Evolutionary conservation across 1,140 invertebrate genomes (phyloP).

Genomic region (Drosophila rhopaloa): DNA sequence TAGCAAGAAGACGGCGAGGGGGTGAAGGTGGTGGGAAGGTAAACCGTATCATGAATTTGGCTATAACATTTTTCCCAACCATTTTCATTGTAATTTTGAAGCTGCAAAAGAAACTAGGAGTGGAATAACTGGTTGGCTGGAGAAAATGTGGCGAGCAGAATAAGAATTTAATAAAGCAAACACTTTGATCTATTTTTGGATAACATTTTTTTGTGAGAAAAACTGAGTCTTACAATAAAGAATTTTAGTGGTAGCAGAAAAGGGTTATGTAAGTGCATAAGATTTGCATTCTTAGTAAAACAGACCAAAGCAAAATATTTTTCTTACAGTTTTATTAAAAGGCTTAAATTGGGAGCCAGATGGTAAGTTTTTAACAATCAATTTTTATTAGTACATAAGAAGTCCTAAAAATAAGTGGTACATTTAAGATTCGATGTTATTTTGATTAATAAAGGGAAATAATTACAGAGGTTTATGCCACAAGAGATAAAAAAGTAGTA

Average conservation of each 20-base stretch:
- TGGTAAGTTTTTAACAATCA: too few species aligned
- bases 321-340: too few species aligned
- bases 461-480: too few species aligned
- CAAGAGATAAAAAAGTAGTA: too few species aligned
- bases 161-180: constrained; percentile 36
- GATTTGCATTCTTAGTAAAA: too few species aligned
- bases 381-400: too few species aligned
- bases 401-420: too few species aligned
- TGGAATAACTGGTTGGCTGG: background rate
- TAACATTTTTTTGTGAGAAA: background rate
- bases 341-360: too few species aligned
- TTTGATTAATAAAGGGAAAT: too few species aligned
- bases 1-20: constrained; percentile 12
- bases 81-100: constrained; percentile 33
- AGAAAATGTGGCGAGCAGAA: constrained; percentile 4
- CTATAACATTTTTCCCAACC: constrained; percentile 57
- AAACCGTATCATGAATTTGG: constrained; percentile 76
- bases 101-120: background rate
- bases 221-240: background rate
- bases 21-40: constrained; percentile 41
- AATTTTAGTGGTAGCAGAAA: background rate
- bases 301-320: too few species aligned
- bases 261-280: background rate
- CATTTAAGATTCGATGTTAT: too few species aligned
- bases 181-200: constrained; percentile 21